Evolutionary conservation across 2,797 vertebrate species (phyloP), one percentile per base, ranked within the genome.

Genomic region (Luscinia luscinia): DNA sequence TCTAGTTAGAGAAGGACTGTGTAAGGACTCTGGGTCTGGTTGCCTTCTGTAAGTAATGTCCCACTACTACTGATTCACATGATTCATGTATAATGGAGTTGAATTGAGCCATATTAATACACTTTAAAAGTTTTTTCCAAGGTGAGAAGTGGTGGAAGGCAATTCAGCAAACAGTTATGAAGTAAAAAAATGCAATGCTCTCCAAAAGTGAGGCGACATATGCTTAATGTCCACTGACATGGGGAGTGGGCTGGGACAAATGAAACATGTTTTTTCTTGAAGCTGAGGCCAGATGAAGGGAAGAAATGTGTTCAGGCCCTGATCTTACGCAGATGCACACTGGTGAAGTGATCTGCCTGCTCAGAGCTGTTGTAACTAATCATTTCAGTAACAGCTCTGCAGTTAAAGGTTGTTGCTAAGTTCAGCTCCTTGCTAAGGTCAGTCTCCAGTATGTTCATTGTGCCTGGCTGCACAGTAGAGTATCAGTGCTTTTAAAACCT

Each of bases 251-350:
- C 49, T 93, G 46, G 70, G 62, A 49, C 1, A 36, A 58, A 36
- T 2, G 9, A 59, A 84, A 43, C 46, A 4, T 63, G 75, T 76
- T 89, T 84, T 79, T 83, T 87, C 40, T 78, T 92, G 87, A 54
- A 87, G 32, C 62, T 80, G 92, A 89, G 93, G 95, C 82, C 92
- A 89, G 89, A 85, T 58, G 46, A 83, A 87, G 79, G 93, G 87
- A 83, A 89, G 57, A 84, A 91, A 76, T 1, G 4, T 64, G 57
- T 70, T 93, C 34, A 83, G 81, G 34, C 86, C 30, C 45, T 96
- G 92, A 95, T 95, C 78, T 89, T 95, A 70, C 14, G 28, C 96
- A 95, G 95, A 94, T 89, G 85, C 61, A 22, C 28, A 0, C 36
- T 64, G 83, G 68, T 89, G 92, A 89, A 79, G 73, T 63, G 89